Evolutionary conservation across 1,140 invertebrate genomes (phyloP), one percentile per base, ranked within the genome.

Genomic region (Cherax quadricarinatus): DNA sequence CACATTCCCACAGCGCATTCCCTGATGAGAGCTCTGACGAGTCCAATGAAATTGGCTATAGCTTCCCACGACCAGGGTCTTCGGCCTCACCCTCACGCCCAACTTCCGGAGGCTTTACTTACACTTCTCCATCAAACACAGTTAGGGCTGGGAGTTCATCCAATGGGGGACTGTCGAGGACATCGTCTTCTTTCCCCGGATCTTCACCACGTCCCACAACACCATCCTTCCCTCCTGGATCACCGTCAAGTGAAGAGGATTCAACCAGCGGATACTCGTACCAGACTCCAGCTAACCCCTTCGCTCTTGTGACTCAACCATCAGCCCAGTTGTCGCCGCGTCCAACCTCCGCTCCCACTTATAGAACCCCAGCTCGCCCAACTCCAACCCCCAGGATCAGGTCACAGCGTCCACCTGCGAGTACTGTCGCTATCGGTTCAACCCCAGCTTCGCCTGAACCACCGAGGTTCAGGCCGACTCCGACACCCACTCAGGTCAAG

Each of bases 221-320:
- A 60, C 41, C 91, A 18, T 79, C 82, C 16, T 75, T 60, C 30
- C 57, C 91, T 79, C 14, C 83, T 51, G 57, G 80, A 9, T 41
- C 87, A 84, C 10, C 53, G 16, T 70, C 92, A 79, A 49, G 41
- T 93, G 81, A 41, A 79, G 41, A 30, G n/a, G 70, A 70, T 16
- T 84, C 92, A 9, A 21, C 85, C 16, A 24, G 30, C 16, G 70
- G 62, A 10, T 73, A 81, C 85, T 57, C 86, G 4, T 88, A 88
- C 78, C 86, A 88, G 24, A 88, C 86, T 12, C 92, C 92, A 78
- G 73, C 73, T 30, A 92, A 82, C 30, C 90, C 90, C 16, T 73
- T 92, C 60, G 48, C 73, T 16, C 53, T 48, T 9, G 41, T 30
- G 6, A 92, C 85, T 53, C 80, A 82, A 60, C 51, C n/a, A 18